Conservation (phyloP, 2,113 vertebrate species). For the Pseudorectes ferrugineus region DNA sequence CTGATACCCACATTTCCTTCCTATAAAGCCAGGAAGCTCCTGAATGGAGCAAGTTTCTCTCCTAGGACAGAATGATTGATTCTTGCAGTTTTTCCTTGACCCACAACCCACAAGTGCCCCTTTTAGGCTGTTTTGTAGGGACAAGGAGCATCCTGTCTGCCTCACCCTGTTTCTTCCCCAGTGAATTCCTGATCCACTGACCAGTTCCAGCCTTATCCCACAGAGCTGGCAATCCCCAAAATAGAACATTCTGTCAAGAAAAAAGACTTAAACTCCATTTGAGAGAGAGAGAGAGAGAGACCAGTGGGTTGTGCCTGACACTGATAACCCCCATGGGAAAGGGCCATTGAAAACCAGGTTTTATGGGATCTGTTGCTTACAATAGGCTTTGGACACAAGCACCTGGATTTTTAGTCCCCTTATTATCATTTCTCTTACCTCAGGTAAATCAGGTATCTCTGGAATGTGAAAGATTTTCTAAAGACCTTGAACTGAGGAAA, state of each 20-base stretch:
- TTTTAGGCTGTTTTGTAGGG: not conserved
- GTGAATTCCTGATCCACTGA: not conserved
- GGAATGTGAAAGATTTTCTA: not conserved
- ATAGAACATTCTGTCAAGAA: not conserved
- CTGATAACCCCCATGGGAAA: not conserved
- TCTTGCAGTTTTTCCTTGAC: not conserved
- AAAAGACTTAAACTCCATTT: not conserved
- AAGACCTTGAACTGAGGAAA: not conserved
- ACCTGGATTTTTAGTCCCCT: not conserved
- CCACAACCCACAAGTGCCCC: too few species aligned
- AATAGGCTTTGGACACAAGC: not conserved
- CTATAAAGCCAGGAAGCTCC: not conserved
- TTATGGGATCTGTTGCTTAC: not conserved
- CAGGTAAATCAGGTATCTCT: not conserved
- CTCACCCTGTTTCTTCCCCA: not conserved
- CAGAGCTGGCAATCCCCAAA: not conserved
- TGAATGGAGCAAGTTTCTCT: not conserved
- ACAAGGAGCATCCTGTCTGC: not conserved
- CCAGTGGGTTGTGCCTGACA: not conserved
- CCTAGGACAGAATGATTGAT: not conserved
- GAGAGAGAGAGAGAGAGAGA: not conserved
- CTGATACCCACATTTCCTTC: not conserved
- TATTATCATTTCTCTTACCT: not conserved
- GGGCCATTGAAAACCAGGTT: not conserved
- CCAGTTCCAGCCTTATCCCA: not conserved